Evolutionary conservation across 1,140 invertebrate genomes (phyloP), one percentile per base, ranked within the genome.

Genomic region (Caenorhabditis briggsae): DNA sequence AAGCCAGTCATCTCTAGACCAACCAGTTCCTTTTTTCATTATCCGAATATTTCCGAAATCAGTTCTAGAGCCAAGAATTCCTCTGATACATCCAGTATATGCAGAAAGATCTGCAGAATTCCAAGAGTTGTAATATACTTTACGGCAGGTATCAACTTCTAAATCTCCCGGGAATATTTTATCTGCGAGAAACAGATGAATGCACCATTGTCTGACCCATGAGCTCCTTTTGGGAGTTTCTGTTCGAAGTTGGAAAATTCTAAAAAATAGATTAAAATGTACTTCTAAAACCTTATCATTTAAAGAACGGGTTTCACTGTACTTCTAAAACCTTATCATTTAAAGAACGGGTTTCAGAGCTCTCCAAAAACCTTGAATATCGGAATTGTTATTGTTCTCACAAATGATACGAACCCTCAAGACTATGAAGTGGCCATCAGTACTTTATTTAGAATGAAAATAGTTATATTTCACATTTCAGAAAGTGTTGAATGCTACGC

Each of bases 161-260:
- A 41, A 8, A n/a, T 41, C 23, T 25, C 16, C 65, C 48, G 65
- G 43, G 16, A 82, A 64, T 46, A 53, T 33, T 82, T 59, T 50
- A 12, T 87, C 84, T 1, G 84, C 41, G 9, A 87, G 11, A 25
- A 50, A 53, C 5, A 88, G 64, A 61, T 88, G 87, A 23, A 87
- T 43, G 65, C 87, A 5, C 87, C 87, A 53, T 88, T 88, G 50
- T 88, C 87, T 82, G 65, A 82, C 33, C 87, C 87, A 64, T 87
- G 84, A 48, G 46, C 33, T 0, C 46, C 43, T 43, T 82, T 85
- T 9, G 64, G 82, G 18, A 88, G 46, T 33, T 78, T 50, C 7
- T 56, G 23, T 82, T 87, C 87, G 55, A 70, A 88, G 50, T 88
- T 61, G 8, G 87, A 85, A 61, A 86, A 88, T 50, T 85, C 83